Evolutionary conservation across 2,888 invertebrate genomes (phyloP), one percentile per base, ranked within the genome.

Genomic region (Pegoplata infirma): DNA sequence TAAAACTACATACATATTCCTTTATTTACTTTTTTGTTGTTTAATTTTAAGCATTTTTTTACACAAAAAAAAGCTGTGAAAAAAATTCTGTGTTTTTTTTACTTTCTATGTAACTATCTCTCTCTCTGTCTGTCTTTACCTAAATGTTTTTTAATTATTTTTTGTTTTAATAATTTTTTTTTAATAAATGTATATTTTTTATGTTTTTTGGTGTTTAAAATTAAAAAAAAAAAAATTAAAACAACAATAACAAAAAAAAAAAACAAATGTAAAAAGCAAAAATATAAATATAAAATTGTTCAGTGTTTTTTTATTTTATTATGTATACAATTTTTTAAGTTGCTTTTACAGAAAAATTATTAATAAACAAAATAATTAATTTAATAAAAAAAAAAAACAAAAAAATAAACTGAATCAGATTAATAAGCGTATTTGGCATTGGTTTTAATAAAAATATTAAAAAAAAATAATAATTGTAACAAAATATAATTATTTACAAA

Each of bases 401-500:
- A n/a, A n/a, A n/a, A n/a, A n/a, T n/a, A n/a, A n/a, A n/a, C n/a
- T n/a, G n/a, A n/a, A 75, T 67, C 55, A 63, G 56, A 46, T 59
- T 58, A 64, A 71, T 56, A 75, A 79, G 79, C 79, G 79, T 79
- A 67, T 79, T 79, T 79, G 79, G 79, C 79, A 79, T 79, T 79
- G 79, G 79, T 79, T 71, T 10, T 66, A 55, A 63, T 19, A 55
- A 44, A 21, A 58, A 51, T 23, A 14, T n/a, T 14, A 46, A 56
- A 56, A 44, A 21, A 47, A 51, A 63, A 25, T n/a, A 53, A 66
- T 32, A 64, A n/a, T n/a, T n/a, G n/a, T n/a, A 59, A 68, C 6
- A 61, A 28, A 46, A 75, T 83, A 78, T 82, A 81, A 82, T 71
- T 82, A 80, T 83, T 81, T 80, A 64, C 47, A 49, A 53, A 61